Evolutionary conservation across 2,113 vertebrate species (phyloP).

Genomic region (Vulpes vulpes): DNA sequence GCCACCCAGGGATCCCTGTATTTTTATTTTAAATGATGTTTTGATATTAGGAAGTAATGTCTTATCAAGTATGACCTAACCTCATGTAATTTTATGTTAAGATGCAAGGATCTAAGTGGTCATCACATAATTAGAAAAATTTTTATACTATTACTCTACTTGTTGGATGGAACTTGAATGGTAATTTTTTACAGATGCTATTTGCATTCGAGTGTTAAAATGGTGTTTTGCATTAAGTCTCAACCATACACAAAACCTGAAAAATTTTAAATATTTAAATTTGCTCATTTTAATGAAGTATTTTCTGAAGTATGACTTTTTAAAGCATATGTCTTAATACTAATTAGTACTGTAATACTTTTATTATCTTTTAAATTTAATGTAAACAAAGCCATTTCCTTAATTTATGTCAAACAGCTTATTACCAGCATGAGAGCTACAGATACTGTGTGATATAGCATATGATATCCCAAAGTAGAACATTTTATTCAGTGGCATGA

Average conservation of each 20-base stretch:
- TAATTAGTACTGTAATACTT: constrained; percentile 73
- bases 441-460: constrained; percentile 73
- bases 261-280: not conserved
- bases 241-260: not conserved
- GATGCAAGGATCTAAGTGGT: not conserved
- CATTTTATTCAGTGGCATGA: constrained; percentile 81
- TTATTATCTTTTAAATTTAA: constrained; percentile 70
- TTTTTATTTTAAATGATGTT: constrained; percentile 38
- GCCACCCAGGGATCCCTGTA: not conserved
- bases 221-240: constrained; percentile 38
- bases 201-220: constrained; percentile 20
- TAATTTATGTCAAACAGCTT: constrained; percentile 73
- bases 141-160: constrained; percentile 22
- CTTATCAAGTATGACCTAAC: not conserved
- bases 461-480: constrained; percentile 82
- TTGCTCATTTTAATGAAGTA: constrained; percentile 52
- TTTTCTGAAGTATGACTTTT: constrained; percentile 46
- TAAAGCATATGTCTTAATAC: constrained; percentile 51
- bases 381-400: constrained; percentile 56
- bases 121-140: constrained; percentile 41
- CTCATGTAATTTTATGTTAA: constrained; percentile 23
- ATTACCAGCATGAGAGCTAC: constrained; percentile 57
- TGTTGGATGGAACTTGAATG: constrained; percentile 51
- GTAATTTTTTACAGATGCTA: constrained; percentile 15
- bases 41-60: constrained; percentile 56